Base-by-base conservation (phyloP, 2,113 vertebrate genomes). In the Misgurnus anguillicaudatus region DNA sequence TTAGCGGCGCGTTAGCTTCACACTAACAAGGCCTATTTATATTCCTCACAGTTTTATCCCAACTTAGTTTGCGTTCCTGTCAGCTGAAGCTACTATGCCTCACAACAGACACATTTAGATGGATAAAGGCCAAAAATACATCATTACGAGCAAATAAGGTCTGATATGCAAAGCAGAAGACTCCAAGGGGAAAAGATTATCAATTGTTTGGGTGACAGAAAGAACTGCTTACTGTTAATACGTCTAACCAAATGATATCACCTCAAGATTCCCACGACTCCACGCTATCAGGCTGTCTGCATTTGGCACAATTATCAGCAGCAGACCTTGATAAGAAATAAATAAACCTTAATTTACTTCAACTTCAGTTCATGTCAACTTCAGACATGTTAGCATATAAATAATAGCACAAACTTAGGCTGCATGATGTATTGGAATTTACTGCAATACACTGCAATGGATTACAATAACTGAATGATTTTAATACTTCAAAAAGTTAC, bases 301-400 rank as follows among this genome's bases (percentile, higher is more conserved):
- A n/a, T 78, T 74, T 51, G 39, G 16, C 24, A 63, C 68, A 80
- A 64, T 84, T 80, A 84, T 80, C 75, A 80, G 78, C 67, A 73
- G 71, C 51, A 45, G 9, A 41, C 19, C 36, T 47, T 16, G 70
- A 67, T 81, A 61, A 63, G 24, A 71, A 72, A 58, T 45, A 77
- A 36, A 81, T 9, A 64, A 72, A 61, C 19, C 38, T 19, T 55
- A 4, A 47, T 19, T 69, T 14, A 11, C 21, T n/a, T 79, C 41
- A 48, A 21, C 19, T 9, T 65, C 5, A 41, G 68, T 71, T 71
- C 31, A 71, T 17, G 13, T n/a, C 17, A 41, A 55, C 17, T 19
- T 39, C 9, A 41, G 51, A 14, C 16, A n/a, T n/a, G n/a, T 21
- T 38, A 69, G 51, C 17, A 72, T 58, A 21, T 10, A 9, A 16